Percentiles rank a stretch among this genome's conserved stretches.
Evolutionary conservation across 2,888 invertebrate genomes (phyloP).

Genomic region (Thumatha senex): DNA sequence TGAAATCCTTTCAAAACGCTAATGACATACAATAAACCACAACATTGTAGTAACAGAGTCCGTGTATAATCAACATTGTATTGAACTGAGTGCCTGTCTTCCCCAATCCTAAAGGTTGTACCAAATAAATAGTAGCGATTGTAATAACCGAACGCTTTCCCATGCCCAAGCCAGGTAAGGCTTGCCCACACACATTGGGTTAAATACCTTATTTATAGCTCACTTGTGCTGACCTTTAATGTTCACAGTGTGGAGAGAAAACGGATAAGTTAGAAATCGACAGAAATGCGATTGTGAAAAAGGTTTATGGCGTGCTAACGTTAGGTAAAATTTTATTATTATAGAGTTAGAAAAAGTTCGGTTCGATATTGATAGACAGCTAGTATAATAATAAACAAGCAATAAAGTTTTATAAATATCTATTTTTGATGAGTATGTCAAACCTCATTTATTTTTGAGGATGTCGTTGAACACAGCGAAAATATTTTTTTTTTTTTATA

Average conservation of each 20-base stretch:
- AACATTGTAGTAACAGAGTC: too few relatives aligned
- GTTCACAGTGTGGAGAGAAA: conserved; percentile 16
- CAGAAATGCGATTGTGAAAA: conserved; percentile 18
- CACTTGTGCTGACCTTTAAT: conserved; percentile 70
- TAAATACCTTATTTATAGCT: conserved; percentile 78
- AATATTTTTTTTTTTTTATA: too few relatives aligned
- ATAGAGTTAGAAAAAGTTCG: conserved; percentile 5
- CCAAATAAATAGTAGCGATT: conserved; percentile 59
- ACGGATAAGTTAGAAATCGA: conserved; percentile 31
- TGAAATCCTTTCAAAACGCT: too few relatives aligned
- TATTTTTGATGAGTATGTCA: too few relatives aligned
- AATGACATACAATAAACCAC: too few relatives aligned
- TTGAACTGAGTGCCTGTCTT: conserved; percentile 31
- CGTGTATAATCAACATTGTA: conserved; percentile 19
- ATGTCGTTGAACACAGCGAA: too few relatives aligned
- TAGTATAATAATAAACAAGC: too few relatives aligned
- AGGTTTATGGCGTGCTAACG: conserved; percentile 11
- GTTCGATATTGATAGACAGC: too few relatives aligned
- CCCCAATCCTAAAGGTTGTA: conserved; percentile 39
- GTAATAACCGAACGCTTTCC: conserved; percentile 59
- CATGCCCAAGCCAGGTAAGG: conserved; percentile 66
- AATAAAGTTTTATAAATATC: too few relatives aligned
- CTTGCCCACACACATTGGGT: conserved; percentile 75
- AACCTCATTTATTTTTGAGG: too few relatives aligned
- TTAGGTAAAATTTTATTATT: background rate